Evolutionary conservation across 2,113 vertebrate species (phyloP).

Genomic region (Telmatochromis bifrenatus): DNA sequence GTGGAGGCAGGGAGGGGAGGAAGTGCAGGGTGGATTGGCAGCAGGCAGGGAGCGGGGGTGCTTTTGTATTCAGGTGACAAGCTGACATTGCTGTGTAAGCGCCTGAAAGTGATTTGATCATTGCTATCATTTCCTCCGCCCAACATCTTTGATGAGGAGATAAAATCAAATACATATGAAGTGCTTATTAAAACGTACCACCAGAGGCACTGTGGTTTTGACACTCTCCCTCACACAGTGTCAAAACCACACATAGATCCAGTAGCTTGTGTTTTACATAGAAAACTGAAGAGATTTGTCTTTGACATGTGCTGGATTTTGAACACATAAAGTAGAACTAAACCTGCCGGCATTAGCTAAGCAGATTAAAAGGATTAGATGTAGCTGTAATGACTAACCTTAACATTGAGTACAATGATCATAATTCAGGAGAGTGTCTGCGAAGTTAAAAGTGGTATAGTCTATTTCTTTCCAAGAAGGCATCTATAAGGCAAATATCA

Average conservation of each 20-base stretch:
- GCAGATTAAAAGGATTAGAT: not conserved
- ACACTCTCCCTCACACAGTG: not conserved
- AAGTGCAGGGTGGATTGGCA: not conserved
- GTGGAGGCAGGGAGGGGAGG: not conserved
- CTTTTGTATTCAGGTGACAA: slow-evolving; percentile 49
- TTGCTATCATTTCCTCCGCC: slow-evolving; percentile 40
- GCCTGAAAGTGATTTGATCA: slow-evolving; percentile 51
- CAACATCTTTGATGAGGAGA: slow-evolving; percentile 37
- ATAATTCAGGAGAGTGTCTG: not conserved
- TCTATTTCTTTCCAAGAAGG: slow-evolving; percentile 29
- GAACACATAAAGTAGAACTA: slow-evolving; percentile 9
- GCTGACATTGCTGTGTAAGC: slow-evolving; percentile 53
- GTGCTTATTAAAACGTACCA: not conserved
- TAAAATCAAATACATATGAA: slow-evolving; percentile 35
- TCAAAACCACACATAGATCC: not conserved
- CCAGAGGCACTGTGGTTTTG: not conserved
- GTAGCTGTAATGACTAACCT: not conserved
- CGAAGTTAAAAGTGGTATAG: not conserved
- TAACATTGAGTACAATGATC: not conserved
- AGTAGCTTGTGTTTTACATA: not conserved
- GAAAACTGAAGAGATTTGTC: slow-evolving; percentile 10
- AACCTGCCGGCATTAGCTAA: slow-evolving; percentile 19
- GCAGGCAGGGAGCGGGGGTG: not conserved
- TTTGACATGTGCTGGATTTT: slow-evolving; percentile 49
- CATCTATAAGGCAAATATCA: slow-evolving; percentile 49